Percentiles rank a stretch among this genome's conserved stretches.
Conservation (phyloP, 2,888 invertebrate species). For the Drosophila paramelanica region DNA sequence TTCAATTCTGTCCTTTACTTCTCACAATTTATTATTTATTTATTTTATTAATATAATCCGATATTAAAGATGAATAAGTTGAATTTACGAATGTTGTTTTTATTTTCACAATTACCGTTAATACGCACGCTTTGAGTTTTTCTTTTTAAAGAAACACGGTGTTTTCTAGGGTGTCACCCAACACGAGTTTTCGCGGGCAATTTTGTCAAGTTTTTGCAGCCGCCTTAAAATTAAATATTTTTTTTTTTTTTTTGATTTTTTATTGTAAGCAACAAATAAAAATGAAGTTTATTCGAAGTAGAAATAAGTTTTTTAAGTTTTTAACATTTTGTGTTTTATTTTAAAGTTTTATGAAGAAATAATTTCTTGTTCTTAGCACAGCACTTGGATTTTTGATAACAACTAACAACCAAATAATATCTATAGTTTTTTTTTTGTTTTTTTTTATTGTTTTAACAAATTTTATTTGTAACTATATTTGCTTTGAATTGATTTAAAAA, state of each 20-base stretch:
- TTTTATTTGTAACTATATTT: constrained; percentile 37
- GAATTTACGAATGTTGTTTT: constrained; percentile 3
- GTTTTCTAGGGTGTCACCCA: constrained; percentile 40
- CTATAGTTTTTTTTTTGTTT: constrained; percentile 47
- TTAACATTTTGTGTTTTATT: constrained; percentile 59
- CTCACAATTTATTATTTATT: constrained; percentile 6
- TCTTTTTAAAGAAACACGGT: constrained; percentile 45
- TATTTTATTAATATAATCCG: background rate
- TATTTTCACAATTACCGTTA: constrained; percentile 39
- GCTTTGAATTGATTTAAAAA: constrained; percentile 42
- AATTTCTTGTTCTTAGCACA: constrained; percentile 48
- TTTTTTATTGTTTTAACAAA: constrained; percentile 31
- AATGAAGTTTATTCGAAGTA: constrained; percentile 55
- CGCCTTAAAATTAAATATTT: constrained; percentile 36
- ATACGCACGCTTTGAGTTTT: constrained; percentile 24
- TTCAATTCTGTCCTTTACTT: constrained; percentile 12
- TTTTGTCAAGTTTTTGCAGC: constrained; percentile 59
- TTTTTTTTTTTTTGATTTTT: constrained; percentile 5
- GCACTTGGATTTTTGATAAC: constrained; percentile 59
- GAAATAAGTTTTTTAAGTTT: constrained; percentile 46
- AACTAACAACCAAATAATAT: constrained; percentile 81
- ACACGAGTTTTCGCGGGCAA: constrained; percentile 61
- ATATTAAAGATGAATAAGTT: constrained; percentile 3
- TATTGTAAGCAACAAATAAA: constrained; percentile 31
- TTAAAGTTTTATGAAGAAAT: constrained; percentile 41